A percentile compares a stretch with the other conserved stretches of the same genome.
Conservation (phyloP, 2,797 vertebrate species). For the Macrochelys suwanniensis region DNA sequence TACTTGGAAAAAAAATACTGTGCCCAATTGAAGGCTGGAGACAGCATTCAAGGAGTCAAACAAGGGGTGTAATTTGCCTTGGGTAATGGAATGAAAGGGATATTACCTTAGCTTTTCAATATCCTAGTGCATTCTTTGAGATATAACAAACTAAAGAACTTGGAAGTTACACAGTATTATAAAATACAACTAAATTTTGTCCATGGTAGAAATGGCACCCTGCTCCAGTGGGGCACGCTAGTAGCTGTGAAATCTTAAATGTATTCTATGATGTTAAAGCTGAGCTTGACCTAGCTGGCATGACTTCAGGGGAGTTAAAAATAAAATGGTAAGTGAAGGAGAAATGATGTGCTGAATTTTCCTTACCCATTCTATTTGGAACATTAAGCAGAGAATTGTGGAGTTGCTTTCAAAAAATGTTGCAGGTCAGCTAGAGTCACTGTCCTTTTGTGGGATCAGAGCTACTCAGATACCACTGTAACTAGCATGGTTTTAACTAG, state of each 20-base stretch:
- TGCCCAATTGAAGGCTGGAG: fast-evolving
- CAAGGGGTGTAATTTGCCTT: neutral
- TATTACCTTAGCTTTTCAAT: neutral
- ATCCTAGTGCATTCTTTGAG: neutral
- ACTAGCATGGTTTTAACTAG: fast-evolving
- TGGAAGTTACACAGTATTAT: neutral
- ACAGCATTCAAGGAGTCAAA: neutral
- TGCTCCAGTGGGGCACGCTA: neutral
- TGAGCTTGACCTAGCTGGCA: neutral
- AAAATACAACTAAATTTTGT: neutral
- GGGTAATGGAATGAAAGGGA: neutral
- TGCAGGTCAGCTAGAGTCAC: fast-evolving
- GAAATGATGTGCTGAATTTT: neutral
- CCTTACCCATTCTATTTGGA: neutral
- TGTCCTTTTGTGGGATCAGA: neutral
- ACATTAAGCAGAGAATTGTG: neutral
- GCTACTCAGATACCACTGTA: neutral
- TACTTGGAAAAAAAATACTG: neutral
- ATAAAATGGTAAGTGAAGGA: fast-evolving
- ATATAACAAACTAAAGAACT: neutral
- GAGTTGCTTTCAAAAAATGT: fast-evolving
- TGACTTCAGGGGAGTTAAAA: neutral
- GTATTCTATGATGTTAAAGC: neutral
- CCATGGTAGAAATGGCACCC: neutral
- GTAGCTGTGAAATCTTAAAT: neutral